Percentiles rank a stretch among this genome's conserved stretches.
These are phyloP conservation scores for Netelia virgata DNA, from an alignment of 2,888 invertebrate genomes.

Conservation along the genomic window DNA sequence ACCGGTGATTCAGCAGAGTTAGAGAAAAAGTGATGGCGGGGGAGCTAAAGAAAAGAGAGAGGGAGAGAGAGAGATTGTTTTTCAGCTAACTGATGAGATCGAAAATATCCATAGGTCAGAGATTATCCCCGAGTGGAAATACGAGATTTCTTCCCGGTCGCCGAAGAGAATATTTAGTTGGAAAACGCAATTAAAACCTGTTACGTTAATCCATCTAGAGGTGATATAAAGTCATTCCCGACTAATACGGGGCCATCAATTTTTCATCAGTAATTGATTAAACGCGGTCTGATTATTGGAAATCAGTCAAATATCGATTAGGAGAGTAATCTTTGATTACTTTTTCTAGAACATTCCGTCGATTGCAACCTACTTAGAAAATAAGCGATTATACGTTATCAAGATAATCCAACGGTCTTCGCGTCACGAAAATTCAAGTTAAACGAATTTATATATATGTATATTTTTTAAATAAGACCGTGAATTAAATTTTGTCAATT, in stretches of 20 bases:
- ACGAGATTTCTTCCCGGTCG: constrained; percentile 20
- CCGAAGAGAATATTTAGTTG: constrained; percentile 35
- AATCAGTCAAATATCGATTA: neutral
- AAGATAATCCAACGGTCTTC: no score
- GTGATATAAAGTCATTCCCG: constrained; percentile 10
- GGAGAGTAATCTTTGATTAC: neutral
- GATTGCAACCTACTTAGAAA: no score
- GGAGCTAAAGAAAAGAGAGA: constrained; percentile 38
- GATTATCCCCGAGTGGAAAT: constrained; percentile 52
- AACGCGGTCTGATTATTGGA: neutral
- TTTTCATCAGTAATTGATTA: neutral
- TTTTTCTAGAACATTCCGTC: no score
- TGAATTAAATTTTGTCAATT: no score
- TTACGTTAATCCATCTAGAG: constrained; percentile 34
- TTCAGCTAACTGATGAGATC: constrained; percentile 58
- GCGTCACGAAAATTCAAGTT: no score
- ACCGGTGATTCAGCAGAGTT: constrained; percentile 66
- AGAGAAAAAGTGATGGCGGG: constrained; percentile 21
- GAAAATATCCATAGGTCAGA: constrained; percentile 63
- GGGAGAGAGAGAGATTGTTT: constrained; percentile 54
- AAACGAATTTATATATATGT: no score
- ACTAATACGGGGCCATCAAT: neutral
- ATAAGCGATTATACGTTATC: no score
- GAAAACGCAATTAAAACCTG: constrained; percentile 56
- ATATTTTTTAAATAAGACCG: no score